Percentiles rank a stretch among this genome's conserved stretches.
Conservation (phyloP, 2,888 invertebrate genomes). For the Phragmatobia fuliginosa region DNA sequence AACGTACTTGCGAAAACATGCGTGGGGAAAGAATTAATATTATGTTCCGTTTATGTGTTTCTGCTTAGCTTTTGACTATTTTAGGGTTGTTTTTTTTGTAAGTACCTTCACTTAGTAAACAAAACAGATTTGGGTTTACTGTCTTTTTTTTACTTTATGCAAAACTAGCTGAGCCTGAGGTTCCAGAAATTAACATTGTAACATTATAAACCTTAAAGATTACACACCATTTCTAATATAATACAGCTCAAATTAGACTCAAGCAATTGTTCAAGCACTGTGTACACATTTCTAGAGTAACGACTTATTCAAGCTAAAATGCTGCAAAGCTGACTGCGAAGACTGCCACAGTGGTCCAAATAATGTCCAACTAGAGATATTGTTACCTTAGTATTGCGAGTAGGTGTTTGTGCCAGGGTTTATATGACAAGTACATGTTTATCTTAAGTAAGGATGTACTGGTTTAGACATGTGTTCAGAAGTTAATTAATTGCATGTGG, state of each 20-base stretch:
- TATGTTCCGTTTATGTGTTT: neutral
- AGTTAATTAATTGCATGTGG: too few species aligned
- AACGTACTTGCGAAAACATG: conserved; percentile 19
- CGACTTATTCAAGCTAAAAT: neutral
- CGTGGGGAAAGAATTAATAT: conserved; percentile 2
- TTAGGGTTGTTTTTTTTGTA: neutral
- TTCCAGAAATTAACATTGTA: too few species aligned
- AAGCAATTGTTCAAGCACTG: neutral
- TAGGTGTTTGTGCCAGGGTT: neutral
- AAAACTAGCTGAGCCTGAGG: too few species aligned
- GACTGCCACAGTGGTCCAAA: neutral
- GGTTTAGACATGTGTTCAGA: neutral
- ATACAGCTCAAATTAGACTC: neutral
- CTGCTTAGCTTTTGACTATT: neutral
- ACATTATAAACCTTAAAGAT: too few species aligned
- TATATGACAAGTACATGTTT: neutral
- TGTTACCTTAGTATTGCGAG: neutral
- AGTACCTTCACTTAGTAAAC: neutral
- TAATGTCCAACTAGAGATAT: neutral
- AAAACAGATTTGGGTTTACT: neutral
- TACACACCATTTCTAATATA: neutral
- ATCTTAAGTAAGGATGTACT: neutral
- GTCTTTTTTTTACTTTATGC: neutral
- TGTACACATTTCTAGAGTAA: neutral
- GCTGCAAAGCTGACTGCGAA: neutral